phyloP scores from a whole-genome alignment of 2,888 invertebrate species.

The Hyposoter didymator region DNA sequence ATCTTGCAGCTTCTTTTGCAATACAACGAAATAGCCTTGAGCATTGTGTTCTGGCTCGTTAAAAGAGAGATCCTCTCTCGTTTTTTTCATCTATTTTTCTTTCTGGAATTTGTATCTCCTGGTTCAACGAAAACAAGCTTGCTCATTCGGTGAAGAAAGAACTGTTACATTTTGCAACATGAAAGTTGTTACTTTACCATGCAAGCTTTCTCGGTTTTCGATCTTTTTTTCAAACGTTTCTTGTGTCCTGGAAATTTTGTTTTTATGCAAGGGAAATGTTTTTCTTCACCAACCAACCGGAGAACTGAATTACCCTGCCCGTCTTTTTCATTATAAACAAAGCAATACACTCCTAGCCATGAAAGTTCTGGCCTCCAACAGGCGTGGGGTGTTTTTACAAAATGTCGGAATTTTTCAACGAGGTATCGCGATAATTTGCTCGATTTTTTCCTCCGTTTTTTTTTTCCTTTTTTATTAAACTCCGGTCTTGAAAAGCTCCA shows the following conservation, averaged over 20 bases:
- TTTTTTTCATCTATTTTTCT: neutral
- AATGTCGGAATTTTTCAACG: constrained; percentile 4
- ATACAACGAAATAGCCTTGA: constrained; percentile 61
- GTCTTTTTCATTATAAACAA: no score
- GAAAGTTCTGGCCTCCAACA: neutral
- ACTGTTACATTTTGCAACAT: neutral
- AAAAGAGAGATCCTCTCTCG: constrained; percentile 55
- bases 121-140: neutral
- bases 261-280: neutral
- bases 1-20: neutral
- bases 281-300: neutral
- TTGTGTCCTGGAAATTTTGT: neutral
- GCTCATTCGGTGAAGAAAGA: neutral
- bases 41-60: constrained; percentile 64
- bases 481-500: constrained; percentile 6
- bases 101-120: constrained; percentile 5
- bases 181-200: neutral
- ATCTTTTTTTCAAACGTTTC: neutral
- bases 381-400: neutral
- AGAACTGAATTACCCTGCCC: no score
- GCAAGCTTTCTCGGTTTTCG: neutral
- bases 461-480: neutral
- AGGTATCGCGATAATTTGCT: neutral
- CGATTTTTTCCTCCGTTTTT: neutral
- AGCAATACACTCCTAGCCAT: neutral